Evolutionary conservation across 2,888 invertebrate species (phyloP), one percentile per base, ranked within the genome.

Genomic region (Cantharis nigra): DNA sequence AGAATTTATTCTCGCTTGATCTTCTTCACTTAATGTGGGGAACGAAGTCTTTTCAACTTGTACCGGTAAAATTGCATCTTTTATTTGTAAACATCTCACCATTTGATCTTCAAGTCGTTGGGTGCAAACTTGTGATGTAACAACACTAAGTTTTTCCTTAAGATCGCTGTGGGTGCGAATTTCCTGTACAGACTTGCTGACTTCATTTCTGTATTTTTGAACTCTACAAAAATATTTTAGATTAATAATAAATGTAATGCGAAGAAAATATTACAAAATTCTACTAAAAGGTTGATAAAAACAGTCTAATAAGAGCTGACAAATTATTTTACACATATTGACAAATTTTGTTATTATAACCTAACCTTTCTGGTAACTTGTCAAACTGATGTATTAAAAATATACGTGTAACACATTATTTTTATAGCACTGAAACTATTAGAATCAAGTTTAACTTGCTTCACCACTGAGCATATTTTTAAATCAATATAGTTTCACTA

Each of bases 21-120:
- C 94, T 30, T 93, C 93, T 0, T 91, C 89, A 0, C 93, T 93
- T n/a, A 96, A 87, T 72, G 91, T 90, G 0, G 93, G 92, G 63
- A 94, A 87, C 80, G 88, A 87, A 0, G 90, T 74, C 85, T 91
- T 86, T 82, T 88, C 79, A 84, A 87, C 87, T 85, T 90, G 87
- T 86, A 91, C 80, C 85, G 92, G 91, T 85, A 93, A 80, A 83
- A 89, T 84, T 11, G 86, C 83, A 26, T 89, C 89, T 80, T 88
- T 89, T 14, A 90, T 86, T 20, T 86, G 85, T 28, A 90, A 81
- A 75, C 89, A 88, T 75, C 86, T 85, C 7, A 88, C 83, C n/a
- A 90, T 84, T 75, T 87, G 86, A 7, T 88, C 86, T 33, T 87
- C 86, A 4, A 90, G 79, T 20, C 86, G 82, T 74, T 87, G 86